A percentile compares a stretch with the other conserved stretches of the same genome.
phyloP scores from a whole-genome alignment of 53 echinoderm and acorn worm genomes.

The Crossaster papposus region DNA sequence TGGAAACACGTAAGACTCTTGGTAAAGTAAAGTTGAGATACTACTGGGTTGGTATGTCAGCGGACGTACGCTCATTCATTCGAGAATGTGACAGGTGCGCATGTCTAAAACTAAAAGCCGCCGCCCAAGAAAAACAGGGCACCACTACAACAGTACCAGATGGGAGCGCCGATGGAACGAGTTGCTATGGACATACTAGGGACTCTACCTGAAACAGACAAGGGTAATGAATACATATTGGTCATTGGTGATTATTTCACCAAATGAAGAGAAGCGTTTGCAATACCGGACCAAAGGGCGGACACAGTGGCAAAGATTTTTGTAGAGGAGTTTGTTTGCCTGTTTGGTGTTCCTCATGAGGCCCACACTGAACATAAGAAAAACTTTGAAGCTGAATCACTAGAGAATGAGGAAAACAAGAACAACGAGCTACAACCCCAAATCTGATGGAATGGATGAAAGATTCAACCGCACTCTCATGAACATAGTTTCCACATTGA shows the following conservation, averaged over 20 bases:
- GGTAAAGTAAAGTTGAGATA: constrained; percentile 31
- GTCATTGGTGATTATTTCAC: constrained; percentile 60
- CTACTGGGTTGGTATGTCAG: constrained; percentile 39
- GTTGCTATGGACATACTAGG: constrained; percentile 65
- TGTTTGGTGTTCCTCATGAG: constrained; percentile 50
- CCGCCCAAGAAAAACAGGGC: constrained; percentile 44
- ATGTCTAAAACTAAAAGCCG: constrained; percentile 2
- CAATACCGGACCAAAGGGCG: constrained; percentile 37
- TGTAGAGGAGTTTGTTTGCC: constrained; percentile 44
- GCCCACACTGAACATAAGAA: constrained; percentile 55
- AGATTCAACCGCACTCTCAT: constrained; percentile 49
- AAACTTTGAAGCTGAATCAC: constrained; percentile 47
- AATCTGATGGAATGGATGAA: constrained; percentile 58
- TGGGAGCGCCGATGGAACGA: constrained; percentile 50
- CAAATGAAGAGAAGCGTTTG: constrained; percentile 55
- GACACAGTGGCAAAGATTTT: constrained; percentile 44
- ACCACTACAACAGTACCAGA: constrained; percentile 26
- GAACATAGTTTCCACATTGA: constrained; percentile 13
- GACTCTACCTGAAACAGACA: constrained; percentile 32
- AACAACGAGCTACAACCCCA: constrained; percentile 53
- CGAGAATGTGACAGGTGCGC: constrained; percentile 33
- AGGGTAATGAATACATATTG: constrained; percentile 43
- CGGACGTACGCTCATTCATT: constrained; percentile 24
- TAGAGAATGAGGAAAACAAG: constrained; percentile 34
- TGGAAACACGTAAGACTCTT: constrained; percentile 48